phyloP scores from a whole-genome alignment of 2,797 vertebrate genomes.

The Prunella strophiata region DNA sequence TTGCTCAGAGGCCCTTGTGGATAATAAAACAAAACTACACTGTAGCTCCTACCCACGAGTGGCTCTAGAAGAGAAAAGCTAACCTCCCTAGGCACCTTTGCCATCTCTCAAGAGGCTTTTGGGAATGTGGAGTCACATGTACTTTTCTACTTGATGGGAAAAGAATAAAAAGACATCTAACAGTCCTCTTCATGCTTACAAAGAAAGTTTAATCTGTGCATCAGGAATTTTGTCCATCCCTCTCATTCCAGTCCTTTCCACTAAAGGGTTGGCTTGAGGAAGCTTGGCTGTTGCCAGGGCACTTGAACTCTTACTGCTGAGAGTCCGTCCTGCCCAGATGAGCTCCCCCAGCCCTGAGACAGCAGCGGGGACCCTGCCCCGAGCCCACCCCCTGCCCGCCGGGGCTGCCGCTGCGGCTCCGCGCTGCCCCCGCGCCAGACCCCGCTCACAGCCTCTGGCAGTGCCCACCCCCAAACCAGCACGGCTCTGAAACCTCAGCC shows the following conservation, averaged over 20 bases:
- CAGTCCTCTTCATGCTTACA: not conserved
- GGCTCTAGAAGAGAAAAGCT: not conserved
- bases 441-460: not conserved
- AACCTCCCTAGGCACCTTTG: not conserved
- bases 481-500: not conserved
- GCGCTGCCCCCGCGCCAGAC: not conserved
- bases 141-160: not conserved
- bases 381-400: fast-evolving
- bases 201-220: not conserved
- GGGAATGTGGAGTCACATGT: not conserved
- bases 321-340: not conserved
- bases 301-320: not conserved
- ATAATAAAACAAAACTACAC: not conserved
- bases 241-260: not conserved
- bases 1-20: not conserved
- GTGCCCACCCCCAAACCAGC: fast-evolving
- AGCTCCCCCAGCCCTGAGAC: not conserved
- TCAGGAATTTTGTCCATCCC: not conserved
- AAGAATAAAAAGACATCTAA: not conserved
- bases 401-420: not conserved
- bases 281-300: not conserved
- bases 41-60: not conserved
- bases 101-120: not conserved
- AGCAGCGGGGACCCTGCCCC: fast-evolving
- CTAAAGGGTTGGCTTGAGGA: not conserved